Percentiles rank a stretch among this genome's conserved stretches.
Evolutionary conservation across 2,888 invertebrate species (phyloP).

Genomic region (Synergus laeviventris): DNA sequence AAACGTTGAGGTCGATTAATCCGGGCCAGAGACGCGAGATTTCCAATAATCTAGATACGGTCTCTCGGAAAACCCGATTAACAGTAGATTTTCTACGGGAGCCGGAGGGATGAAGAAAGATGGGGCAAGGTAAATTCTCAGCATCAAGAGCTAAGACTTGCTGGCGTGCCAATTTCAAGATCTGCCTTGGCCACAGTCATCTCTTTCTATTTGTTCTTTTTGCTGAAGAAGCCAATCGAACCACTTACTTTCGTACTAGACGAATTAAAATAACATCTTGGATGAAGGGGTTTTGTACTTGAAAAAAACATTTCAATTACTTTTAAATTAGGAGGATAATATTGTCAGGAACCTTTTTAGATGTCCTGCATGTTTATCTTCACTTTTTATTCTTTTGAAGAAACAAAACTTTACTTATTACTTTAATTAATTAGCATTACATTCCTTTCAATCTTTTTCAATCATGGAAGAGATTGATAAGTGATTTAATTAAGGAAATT

Average conservation of each 20-base stretch:
- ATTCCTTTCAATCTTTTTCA: background rate
- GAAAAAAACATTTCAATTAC: background rate
- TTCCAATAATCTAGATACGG: constrained; percentile 63
- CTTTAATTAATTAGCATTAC: background rate
- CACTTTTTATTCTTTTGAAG: background rate
- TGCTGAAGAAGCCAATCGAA: constrained; percentile 1
- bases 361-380: background rate
- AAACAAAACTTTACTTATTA: background rate
- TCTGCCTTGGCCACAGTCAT: background rate
- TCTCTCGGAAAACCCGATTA: constrained; percentile 59
- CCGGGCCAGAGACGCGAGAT: constrained; percentile 50
- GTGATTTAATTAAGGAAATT: no score
- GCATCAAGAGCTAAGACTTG: constrained; percentile 38
- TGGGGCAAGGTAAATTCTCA: constrained; percentile 21
- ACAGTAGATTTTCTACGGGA: constrained; percentile 46
- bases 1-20: constrained; percentile 10
- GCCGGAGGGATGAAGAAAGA: constrained; percentile 25
- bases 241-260: background rate
- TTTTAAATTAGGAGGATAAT: background rate
- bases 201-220: background rate
- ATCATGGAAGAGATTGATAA: no score
- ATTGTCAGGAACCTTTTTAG: background rate
- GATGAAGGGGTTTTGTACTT: background rate
- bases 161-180: constrained; percentile 24
- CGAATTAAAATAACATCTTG: constrained; percentile 10